Evolutionary conservation across 2,888 invertebrate genomes (phyloP), one percentile per base, ranked within the genome.

Genomic region (Platycnemis pennipes): DNA sequence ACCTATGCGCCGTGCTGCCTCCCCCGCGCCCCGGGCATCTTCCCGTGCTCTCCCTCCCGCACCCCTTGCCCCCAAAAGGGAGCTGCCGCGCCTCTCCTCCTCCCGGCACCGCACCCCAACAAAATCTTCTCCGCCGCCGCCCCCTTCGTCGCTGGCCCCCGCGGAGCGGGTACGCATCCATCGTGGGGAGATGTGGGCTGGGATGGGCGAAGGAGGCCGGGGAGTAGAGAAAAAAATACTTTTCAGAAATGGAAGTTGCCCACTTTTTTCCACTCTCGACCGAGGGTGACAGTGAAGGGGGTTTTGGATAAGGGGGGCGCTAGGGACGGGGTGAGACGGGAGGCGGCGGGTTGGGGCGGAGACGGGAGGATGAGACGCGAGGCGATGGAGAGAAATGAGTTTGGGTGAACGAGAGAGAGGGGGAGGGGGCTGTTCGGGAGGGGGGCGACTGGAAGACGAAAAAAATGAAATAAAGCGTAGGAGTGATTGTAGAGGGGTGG

Each of bases 241-340:
- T 91, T 91, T 91, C 91, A 91, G 91, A 91, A 91, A 91, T 91
- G 91, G 91, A 91, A 91, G 91, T 91, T 69, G 63, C 91, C 91
- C 91, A 44, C 91, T 91, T 91, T 91, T 91, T 91, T 91, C 44
- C 63, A 44, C 63, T 91, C 89, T 89, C 89, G 42, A 42, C 56
- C 53, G 89, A 89, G 89, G 89, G 89, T 89, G 89, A 89, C 89
- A 89, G 89, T 63, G 89, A 56, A 53, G 56, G 89, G 49, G 87
- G 44, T 44, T n/a, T 44, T 26, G 26, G 22, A n/a, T 19, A 16
- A 37, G 22, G 46, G 87, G 37, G 37, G 2, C 26, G 26, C 26
- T n/a, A n/a, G 86, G 42, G 86, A 44, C 53, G 53, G 53, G 53
- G 19, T 53, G 53, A 53, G 53, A 37, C 31, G 31, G 13, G 31